Percentiles rank a stretch among this genome's conserved stretches.
phyloP scores from a whole-genome alignment of 2,113 vertebrate genomes.

The Bettongia penicillata region DNA sequence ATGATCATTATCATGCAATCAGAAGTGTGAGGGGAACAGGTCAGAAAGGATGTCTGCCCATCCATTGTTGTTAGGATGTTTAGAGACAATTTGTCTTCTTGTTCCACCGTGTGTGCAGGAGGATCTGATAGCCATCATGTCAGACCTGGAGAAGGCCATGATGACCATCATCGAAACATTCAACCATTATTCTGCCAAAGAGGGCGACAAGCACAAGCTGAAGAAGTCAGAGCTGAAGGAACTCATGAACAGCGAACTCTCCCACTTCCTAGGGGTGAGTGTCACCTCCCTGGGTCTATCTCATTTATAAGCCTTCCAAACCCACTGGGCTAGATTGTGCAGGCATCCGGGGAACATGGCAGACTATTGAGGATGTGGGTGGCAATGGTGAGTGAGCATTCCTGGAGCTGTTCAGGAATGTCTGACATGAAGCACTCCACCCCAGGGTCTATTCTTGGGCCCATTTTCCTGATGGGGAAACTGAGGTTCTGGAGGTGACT shows the following conservation, averaged over 20 bases:
- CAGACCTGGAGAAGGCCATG: constrained; percentile 89
- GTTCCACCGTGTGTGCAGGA: background rate
- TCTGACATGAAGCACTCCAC: background rate
- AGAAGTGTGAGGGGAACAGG: background rate
- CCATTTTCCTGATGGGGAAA: background rate
- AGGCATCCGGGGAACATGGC: background rate
- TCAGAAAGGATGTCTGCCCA: background rate
- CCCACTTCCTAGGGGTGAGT: constrained; percentile 87
- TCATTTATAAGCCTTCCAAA: background rate
- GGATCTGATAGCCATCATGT: constrained; percentile 78
- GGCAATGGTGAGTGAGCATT: background rate
- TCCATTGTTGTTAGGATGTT: background rate
- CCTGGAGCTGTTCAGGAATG: background rate
- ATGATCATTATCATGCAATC: too few relatives aligned
- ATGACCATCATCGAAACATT: constrained; percentile 87
- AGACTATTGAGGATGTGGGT: background rate
- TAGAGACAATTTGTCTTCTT: background rate
- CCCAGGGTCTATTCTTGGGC: background rate
- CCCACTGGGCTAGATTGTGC: accelerated
- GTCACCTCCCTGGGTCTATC: background rate
- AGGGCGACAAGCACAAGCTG: constrained; percentile 91
- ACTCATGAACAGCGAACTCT: constrained; percentile 87
- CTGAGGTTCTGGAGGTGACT: background rate
- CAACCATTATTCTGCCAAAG: constrained; percentile 89
- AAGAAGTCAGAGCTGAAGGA: constrained; percentile 92